Evolutionary conservation across 53 echinoderm and acorn worm species (phyloP), one percentile per base, ranked within the genome.

Genomic region (Hippasteria phrygiana): DNA sequence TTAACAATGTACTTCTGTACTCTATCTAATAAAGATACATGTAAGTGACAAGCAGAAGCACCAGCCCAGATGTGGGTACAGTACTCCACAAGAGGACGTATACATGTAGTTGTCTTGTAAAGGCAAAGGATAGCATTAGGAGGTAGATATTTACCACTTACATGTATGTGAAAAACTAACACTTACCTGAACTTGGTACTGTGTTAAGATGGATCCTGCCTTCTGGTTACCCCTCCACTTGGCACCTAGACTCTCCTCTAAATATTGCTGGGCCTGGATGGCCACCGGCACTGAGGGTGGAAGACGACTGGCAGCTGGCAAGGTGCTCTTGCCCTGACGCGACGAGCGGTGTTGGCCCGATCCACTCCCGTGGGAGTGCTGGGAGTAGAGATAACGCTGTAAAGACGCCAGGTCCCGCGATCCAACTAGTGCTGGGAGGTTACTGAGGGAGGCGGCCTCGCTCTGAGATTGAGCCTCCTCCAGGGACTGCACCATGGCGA

Each of bases 401-500:
- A 97, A 78, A 7, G 97, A 97, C 0, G 95, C 93, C 32, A 97
- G 82, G 75, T 97, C 93, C 27, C 97, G 83, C 5, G 97, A 93
- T 2, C 97, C 97, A 12, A 95, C 90, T 16, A 97, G 87, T 10
- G 93, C 92, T 0, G 95, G 88, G 39, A 95, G 94, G 78, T 93
- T 92, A 5, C 93, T 93, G 16, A 91, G 88, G 62, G 93, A 91
- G 41, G 95, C 80, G 3, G 93, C 84, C 48, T 92, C 93, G 28
- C 87, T 89, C 46, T 87, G 78, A 64, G 89, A 70, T 50, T 96
- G 96, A 7, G 95, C 91, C 51, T 93, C 90, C 76, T 97, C 97
- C 26, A 97, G 88, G 0, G 97, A 97, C 65, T 97, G 97, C 22
- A 97, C 97, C 97, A 97, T 97, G 55, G 90, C 93, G 9, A 97